Conservation (phyloP, 2,888 invertebrate species). For the Junonia oenone region DNA sequence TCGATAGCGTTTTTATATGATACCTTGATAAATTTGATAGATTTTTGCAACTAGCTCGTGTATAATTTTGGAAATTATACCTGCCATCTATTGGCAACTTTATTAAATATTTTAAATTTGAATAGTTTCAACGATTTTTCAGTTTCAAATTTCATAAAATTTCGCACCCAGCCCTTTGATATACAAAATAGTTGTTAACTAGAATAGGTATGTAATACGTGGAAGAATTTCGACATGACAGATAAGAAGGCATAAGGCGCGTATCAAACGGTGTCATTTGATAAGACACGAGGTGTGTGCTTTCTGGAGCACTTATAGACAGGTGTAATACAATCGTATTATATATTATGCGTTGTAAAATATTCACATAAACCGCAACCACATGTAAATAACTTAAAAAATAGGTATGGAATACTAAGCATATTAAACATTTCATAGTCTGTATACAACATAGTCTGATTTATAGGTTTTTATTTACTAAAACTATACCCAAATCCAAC, state of each 20-base stretch:
- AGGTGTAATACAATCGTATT: constrained; percentile 35
- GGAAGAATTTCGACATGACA: constrained; percentile 76
- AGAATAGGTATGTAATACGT: constrained; percentile 55
- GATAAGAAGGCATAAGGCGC: constrained; percentile 66
- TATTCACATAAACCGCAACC: not conserved
- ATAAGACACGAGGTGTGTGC: constrained; percentile 67
- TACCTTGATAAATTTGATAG: not conserved
- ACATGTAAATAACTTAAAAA: not conserved
- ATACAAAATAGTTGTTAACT: constrained; percentile 12
- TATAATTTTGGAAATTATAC: not conserved
- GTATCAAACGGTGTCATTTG: constrained; percentile 77
- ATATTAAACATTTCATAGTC: not conserved
- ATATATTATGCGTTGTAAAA: not conserved
- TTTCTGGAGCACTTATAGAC: constrained; percentile 57
- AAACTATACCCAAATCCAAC: too few species aligned
- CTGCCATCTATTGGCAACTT: not conserved
- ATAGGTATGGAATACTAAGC: not conserved
- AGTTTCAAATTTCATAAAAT: not conserved
- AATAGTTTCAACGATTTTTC: not conserved
- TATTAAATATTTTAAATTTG: too few species aligned
- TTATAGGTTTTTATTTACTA: too few species aligned
- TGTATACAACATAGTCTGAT: not conserved
- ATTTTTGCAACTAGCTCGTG: not conserved
- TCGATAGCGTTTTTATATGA: not conserved
- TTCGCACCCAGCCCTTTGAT: not conserved